These are phyloP conservation scores for Epirrhoe alternata DNA, from an alignment of 2,888 invertebrate species.

Conservation along the genomic window DNA sequence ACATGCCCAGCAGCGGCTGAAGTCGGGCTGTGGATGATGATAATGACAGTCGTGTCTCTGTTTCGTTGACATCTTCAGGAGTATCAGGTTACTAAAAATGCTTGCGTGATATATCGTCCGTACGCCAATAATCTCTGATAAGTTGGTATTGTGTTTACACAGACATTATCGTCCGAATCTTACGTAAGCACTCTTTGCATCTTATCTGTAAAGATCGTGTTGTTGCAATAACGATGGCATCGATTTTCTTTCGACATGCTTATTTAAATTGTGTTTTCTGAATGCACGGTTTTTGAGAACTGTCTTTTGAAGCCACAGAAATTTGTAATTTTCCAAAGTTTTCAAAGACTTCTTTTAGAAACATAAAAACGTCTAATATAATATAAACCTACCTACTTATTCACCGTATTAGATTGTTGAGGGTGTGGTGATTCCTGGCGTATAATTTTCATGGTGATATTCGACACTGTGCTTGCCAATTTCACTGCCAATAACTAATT, in stretches of 20 bases:
- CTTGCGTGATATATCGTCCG: slow-evolving; percentile 22
- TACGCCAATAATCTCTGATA: slow-evolving; percentile 23
- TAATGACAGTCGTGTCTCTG: background rate
- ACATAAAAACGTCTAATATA: background rate
- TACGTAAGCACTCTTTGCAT: slow-evolving; percentile 30
- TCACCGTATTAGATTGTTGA: no score
- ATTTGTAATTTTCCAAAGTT: no score
- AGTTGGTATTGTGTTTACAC: slow-evolving; percentile 10
- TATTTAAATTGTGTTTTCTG: background rate
- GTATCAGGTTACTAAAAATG: background rate
- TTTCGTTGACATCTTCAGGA: background rate
- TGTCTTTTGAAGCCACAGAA: background rate
- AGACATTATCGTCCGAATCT: slow-evolving; percentile 26
- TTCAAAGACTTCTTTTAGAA: no score
- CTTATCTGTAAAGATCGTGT: slow-evolving; percentile 33
- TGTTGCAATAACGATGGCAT: slow-evolving; percentile 26
- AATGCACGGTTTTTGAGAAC: background rate
- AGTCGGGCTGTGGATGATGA: no score
- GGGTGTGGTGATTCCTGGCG: background rate
- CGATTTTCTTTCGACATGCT: slow-evolving; percentile 24
- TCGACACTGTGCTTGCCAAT: slow-evolving; percentile 14
- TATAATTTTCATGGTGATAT: background rate
- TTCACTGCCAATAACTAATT: slow-evolving; percentile 22
- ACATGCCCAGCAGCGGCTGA: no score
- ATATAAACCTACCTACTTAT: no score